Conservation (phyloP, 2,888 invertebrate species). For the Aromia moschata region DNA sequence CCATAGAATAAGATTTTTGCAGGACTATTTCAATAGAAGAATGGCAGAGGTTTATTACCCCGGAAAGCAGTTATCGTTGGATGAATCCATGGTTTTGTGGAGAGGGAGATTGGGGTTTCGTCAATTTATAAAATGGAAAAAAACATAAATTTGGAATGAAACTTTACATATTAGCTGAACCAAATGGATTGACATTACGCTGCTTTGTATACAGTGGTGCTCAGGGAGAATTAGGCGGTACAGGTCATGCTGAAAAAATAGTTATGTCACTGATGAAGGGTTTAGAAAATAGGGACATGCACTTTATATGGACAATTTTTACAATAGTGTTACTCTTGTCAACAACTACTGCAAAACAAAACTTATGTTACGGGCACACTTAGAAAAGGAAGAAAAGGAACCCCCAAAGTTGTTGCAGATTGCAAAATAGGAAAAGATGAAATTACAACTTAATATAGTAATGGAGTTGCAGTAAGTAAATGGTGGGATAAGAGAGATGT, state of each 20-base stretch:
- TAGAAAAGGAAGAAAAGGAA: neutral
- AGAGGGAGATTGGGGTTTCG: neutral
- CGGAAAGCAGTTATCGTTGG: conserved; percentile 36
- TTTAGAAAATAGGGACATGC: conserved; percentile 2
- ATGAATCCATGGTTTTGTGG: conserved; percentile 27
- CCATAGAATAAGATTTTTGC: conserved; percentile 49
- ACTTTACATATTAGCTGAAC: conserved; percentile 5
- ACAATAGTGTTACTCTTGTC: neutral
- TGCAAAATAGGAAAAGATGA: conserved; percentile 1
- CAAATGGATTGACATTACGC: conserved; percentile 2
- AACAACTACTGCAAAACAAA: neutral
- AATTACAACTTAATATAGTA: neutral
- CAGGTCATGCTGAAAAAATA: neutral
- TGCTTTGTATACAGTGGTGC: conserved; percentile 2
- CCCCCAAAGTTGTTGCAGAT: neutral
- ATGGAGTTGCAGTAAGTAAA: conserved; percentile 3
- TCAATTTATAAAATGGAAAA: conserved; percentile 1
- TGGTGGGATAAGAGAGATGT: conserved; percentile 26
- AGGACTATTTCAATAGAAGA: conserved; percentile 51
- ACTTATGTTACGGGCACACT: conserved; percentile 1
- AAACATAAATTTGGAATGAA: conserved; percentile 12
- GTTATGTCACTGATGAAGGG: conserved; percentile 5
- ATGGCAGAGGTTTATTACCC: conserved; percentile 38
- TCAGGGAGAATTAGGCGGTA: neutral
- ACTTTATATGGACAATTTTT: conserved; percentile 5